Base-by-base conservation (phyloP, 2,113 vertebrate species). In the Synchiropus splendidus region DNA sequence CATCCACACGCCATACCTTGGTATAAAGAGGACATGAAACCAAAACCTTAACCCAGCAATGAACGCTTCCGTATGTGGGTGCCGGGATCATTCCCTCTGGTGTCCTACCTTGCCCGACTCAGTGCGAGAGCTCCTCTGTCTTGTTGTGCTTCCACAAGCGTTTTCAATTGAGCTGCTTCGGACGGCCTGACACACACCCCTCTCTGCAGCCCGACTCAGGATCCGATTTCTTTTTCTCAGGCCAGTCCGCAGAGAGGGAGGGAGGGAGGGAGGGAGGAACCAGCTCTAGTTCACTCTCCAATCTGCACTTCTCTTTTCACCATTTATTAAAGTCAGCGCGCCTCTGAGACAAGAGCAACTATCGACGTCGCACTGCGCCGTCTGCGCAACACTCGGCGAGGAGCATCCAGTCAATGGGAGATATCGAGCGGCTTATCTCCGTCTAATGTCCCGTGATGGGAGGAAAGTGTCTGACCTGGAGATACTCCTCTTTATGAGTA, bases 101-200 rank as follows among this genome's bases (percentile, higher is more conserved):
- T 56, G 39, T 41, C 81, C 83, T 84, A 84, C 84, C 81, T 79
- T 74, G 49, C 44, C 36, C 64, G 55, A 46, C 70, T 78, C 52
- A 62, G 61, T 45, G 41, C 70, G 67, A 45, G 77, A 70, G 53
- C 67, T 69, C 77, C 55, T 45, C 70, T 51, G 56, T 65, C 63
- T 52, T 58, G 65, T 42, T 35, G 72, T 70, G 66, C 67, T 54
- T 78, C 69, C 75, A 67, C 61, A 40, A 69, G 74, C 70, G 64
- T 78, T 80, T 80, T 70, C 74, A 74, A 69, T 76, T 60, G 76
- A 78, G 82, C 71, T 81, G 75, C 54, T 55, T 52, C 63, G 74
- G 63, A 48, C 54, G 52, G 68, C 55, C 64, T 73, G 74, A 78
- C 78, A 74, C 75, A 78, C 79, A 70, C 79, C 77, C 79, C 67